These are phyloP conservation scores for Etheostoma cragini DNA, from an alignment of 2,113 vertebrate species.

Conservation along the genomic window DNA sequence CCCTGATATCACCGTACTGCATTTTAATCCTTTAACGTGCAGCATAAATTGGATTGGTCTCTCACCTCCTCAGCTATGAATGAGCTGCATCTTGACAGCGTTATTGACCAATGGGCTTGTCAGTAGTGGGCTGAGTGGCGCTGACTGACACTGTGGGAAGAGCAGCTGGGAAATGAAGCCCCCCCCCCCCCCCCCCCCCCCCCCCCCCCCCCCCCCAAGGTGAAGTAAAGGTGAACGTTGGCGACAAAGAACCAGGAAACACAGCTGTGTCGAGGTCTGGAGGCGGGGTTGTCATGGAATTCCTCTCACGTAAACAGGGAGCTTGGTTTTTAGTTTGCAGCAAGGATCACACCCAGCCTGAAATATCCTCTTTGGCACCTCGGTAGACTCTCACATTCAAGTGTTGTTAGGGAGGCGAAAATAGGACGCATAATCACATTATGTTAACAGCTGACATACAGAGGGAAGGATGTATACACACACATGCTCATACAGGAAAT, in stretches of 20 bases:
- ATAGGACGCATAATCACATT: constrained; percentile 75
- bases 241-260: constrained; percentile 24
- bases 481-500: background rate
- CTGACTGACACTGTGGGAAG: constrained; percentile 20
- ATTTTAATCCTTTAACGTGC: constrained; percentile 74
- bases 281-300: constrained; percentile 67
- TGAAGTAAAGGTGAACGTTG: constrained; percentile 66
- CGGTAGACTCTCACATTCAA: constrained; percentile 66
- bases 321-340: constrained; percentile 51
- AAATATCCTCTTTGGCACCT: constrained; percentile 75
- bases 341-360: constrained; percentile 68
- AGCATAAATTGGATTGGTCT: constrained; percentile 67
- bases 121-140: constrained; percentile 36
- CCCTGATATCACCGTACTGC: constrained; percentile 54
- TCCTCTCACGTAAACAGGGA: constrained; percentile 60
- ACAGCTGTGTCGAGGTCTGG: constrained; percentile 64
- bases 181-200: constrained; percentile 19
- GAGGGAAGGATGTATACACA: constrained; percentile 14
- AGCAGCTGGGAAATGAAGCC: constrained; percentile 48
- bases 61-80: constrained; percentile 43
- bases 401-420: constrained; percentile 72
- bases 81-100: constrained; percentile 28
- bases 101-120: constrained; percentile 47
- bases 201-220: constrained; percentile 46
- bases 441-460: constrained; percentile 69